A percentile compares a stretch with the other conserved stretches of the same genome.
Evolutionary conservation across 2,888 invertebrate genomes (phyloP).

Genomic region (Tipula lateralis): DNA sequence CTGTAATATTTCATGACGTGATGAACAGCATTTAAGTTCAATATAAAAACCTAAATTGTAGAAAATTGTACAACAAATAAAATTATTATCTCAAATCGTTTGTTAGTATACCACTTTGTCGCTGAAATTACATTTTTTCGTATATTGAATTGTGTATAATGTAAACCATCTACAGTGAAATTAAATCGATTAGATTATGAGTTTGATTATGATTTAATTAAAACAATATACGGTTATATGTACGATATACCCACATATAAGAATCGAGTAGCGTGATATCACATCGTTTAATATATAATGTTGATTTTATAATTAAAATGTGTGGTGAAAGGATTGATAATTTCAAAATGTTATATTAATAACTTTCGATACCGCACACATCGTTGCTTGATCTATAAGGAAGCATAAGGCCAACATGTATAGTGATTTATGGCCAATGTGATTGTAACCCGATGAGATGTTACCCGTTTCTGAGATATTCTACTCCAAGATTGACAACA

Average conservation of each 20-base stretch:
- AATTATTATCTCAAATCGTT: neutral
- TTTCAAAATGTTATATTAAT: neutral
- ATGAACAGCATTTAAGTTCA: neutral
- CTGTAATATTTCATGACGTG: neutral
- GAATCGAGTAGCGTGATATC: neutral
- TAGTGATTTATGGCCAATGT: too few species aligned
- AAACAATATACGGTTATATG: neutral
- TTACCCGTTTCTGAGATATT: too few species aligned
- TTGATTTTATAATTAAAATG: neutral
- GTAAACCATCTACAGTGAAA: neutral
- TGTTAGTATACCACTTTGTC: neutral
- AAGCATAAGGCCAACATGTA: too few species aligned
- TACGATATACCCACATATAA: neutral
- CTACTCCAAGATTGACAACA: too few species aligned
- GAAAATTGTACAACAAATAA: neutral
- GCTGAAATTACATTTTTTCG: neutral
- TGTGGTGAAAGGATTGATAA: neutral
- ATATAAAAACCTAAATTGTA: neutral
- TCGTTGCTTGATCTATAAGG: neutral
- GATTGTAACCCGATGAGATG: too few species aligned
- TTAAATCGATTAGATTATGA: neutral
- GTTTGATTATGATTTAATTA: neutral
- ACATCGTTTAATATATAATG: neutral
- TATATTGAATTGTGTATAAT: neutral
- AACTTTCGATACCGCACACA: neutral